Conservation (phyloP, 2,113 vertebrate genomes). For the Muscicapa adusta region DNA sequence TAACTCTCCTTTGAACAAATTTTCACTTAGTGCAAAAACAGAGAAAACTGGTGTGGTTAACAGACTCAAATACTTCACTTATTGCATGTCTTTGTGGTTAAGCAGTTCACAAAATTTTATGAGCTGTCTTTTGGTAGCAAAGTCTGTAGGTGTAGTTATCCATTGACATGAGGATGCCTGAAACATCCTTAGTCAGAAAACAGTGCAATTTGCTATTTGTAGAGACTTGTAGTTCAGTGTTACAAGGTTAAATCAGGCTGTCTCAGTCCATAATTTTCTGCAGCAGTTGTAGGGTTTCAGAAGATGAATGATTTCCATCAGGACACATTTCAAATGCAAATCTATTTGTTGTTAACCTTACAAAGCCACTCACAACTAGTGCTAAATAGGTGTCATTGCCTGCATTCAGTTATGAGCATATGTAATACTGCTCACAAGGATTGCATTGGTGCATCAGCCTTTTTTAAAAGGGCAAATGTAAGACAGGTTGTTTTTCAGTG, state of each 20-base stretch:
- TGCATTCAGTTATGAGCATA: not conserved
- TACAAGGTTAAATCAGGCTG: not conserved
- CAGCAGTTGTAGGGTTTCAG: not conserved
- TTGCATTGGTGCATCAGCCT: not conserved
- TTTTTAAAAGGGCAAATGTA: not conserved
- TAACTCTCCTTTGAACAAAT: not conserved
- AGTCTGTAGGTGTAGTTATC: slow-evolving; percentile 20
- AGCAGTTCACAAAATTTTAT: not conserved
- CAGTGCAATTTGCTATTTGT: not conserved
- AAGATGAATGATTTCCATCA: not conserved
- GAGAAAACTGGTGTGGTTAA: not conserved
- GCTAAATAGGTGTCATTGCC: not conserved
- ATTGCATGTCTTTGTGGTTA: not conserved
- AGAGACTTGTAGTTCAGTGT: not conserved
- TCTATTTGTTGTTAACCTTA: not conserved
- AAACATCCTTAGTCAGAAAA: not conserved
- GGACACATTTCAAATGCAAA: not conserved
- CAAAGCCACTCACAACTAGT: not conserved
- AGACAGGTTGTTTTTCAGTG: not conserved
- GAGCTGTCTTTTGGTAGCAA: not conserved
- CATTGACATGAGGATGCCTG: not conserved
- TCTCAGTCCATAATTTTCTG: not conserved
- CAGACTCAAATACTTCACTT: not conserved
- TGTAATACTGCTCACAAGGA: not conserved
- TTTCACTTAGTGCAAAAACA: not conserved